These are phyloP conservation scores for Seriola dumerili DNA, from an alignment of 2,113 vertebrate genomes.

Conservation along the genomic window DNA sequence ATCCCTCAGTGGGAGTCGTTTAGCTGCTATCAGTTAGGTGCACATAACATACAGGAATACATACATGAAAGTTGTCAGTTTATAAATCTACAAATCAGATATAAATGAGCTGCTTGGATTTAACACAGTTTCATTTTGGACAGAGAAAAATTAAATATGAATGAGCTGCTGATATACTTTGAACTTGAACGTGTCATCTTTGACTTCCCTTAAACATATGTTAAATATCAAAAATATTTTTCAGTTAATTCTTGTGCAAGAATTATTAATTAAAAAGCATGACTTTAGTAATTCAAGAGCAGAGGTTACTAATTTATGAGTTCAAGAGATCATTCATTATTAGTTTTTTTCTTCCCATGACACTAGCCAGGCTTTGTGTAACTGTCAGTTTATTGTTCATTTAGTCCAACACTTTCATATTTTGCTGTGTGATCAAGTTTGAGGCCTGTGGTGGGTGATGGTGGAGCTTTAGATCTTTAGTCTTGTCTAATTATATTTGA, in stretches of 20 bases:
- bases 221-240: neutral
- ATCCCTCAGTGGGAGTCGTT: neutral
- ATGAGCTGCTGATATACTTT: neutral
- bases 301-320: neutral
- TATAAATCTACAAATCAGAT: neutral
- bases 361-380: neutral
- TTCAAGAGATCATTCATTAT: neutral
- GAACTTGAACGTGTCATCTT: neutral
- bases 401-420: neutral
- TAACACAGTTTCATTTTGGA: neutral
- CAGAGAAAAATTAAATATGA: neutral
- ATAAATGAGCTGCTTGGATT: neutral
- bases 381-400: neutral
- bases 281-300: neutral
- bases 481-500: neutral
- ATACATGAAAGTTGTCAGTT: neutral
- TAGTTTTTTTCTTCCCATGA: neutral
- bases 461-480: neutral
- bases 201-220: neutral
- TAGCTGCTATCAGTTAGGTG: neutral
- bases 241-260: neutral
- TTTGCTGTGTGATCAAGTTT: neutral
- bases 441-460: neutral
- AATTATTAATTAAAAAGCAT: neutral
- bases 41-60: neutral